These are phyloP conservation scores for Catocala fraxini DNA, from an alignment of 2,888 invertebrate genomes.

Conservation along the genomic window DNA sequence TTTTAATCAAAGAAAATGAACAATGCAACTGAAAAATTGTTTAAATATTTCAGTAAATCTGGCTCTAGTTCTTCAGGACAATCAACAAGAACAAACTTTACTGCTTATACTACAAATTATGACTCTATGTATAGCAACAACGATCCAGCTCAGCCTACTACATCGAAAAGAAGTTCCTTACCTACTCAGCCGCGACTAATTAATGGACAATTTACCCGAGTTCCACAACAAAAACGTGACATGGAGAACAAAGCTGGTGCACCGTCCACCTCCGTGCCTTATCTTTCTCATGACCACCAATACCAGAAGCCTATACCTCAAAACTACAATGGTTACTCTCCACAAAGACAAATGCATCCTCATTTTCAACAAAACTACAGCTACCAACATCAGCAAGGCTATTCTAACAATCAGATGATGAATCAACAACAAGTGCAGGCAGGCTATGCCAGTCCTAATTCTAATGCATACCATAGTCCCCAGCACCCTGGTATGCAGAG, in stretches of 20 bases:
- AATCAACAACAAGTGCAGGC: conserved; percentile 65
- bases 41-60: conserved; percentile 77
- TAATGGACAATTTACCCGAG: conserved; percentile 80
- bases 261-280: conserved; percentile 69
- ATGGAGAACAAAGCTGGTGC: conserved; percentile 64
- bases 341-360: conserved; percentile 73
- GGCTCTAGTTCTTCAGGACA: conserved; percentile 84
- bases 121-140: conserved; percentile 83
- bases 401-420: conserved; percentile 73
- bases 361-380: conserved; percentile 79
- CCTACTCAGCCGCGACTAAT: conserved; percentile 70
- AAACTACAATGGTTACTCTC: conserved; percentile 77
- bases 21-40: neutral
- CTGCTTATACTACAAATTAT: conserved; percentile 80
- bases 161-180: conserved; percentile 77
- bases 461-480: conserved; percentile 77
- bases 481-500: conserved; percentile 79
- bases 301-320: conserved; percentile 76
- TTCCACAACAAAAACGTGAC: conserved; percentile 69
- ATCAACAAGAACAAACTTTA: conserved; percentile 81
- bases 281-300: conserved; percentile 81
- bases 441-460: conserved; percentile 74
- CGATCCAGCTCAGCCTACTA: conserved; percentile 71
- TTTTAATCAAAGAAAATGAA: neutral
- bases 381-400: conserved; percentile 79